phyloP scores from a whole-genome alignment of 2,888 invertebrate genomes.

The Melikaiella ostensackeni region DNA sequence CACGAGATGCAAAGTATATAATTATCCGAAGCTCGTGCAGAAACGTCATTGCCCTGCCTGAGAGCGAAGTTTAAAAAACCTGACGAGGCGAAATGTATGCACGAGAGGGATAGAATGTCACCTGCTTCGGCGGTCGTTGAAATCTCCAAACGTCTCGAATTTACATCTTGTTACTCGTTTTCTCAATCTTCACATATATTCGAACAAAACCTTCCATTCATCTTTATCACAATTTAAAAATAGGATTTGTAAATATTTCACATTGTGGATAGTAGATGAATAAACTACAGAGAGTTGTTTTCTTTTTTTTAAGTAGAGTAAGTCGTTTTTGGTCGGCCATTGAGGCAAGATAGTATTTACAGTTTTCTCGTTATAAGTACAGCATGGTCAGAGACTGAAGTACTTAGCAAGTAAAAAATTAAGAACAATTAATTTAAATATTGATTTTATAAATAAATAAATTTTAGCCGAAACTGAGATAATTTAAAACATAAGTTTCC shows the following conservation, averaged over 20 bases:
- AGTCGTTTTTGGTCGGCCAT: background rate
- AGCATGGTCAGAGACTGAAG: background rate
- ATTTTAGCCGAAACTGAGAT: no score
- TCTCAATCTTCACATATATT: background rate
- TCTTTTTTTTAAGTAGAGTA: background rate
- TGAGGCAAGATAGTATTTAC: background rate
- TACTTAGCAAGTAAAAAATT: background rate
- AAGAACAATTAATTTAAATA: background rate
- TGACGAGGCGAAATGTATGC: slow-evolving; percentile 6
- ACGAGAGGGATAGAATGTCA: slow-evolving; percentile 27
- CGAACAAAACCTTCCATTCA: background rate
- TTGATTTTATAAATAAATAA: no score
- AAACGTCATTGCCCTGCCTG: slow-evolving; percentile 38
- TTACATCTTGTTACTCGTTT: slow-evolving; percentile 10
- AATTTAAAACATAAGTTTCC: no score
- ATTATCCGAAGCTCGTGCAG: slow-evolving; percentile 28
- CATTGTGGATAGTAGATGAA: background rate
- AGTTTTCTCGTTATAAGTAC: background rate
- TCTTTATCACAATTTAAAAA: background rate
- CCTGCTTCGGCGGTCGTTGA: slow-evolving; percentile 31
- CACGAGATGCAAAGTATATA: slow-evolving; percentile 23
- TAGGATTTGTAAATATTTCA: background rate
- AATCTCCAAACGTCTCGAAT: slow-evolving; percentile 29
- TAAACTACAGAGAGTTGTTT: background rate
- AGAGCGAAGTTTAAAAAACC: slow-evolving; percentile 21